Base-by-base conservation (phyloP, 2,797 vertebrate species). In the Enteromius anoplus region DNA sequence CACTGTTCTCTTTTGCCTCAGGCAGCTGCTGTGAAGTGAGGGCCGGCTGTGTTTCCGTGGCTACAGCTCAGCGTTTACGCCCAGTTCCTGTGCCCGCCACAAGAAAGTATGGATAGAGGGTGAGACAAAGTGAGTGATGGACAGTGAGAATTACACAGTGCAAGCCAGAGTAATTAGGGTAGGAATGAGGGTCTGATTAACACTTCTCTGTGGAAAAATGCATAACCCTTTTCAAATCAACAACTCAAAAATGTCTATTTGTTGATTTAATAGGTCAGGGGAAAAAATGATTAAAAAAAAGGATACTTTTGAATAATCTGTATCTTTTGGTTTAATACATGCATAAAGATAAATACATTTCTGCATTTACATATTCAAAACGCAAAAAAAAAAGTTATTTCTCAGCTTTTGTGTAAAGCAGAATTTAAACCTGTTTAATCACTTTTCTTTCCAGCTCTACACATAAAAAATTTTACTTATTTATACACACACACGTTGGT, bases 1-100 rank as follows among this genome's bases (percentile, higher is more conserved):
- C 86, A 83, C 75, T 79, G 62, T 64, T 69, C 71, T 82, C 68
- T 49, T 75, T 60, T 51, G 79, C 88, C 91, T 88, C 87, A 84
- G 76, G 76, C 85, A 87, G 87, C 87, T 90, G 93, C 92, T 93
- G 91, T 92, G 88, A 92, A 89, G 89, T 91, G 90, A 87, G 85
- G 90, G 82, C 88, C 90, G 88, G 80, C 88, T 84, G 78, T 37
- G 88, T 89, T 92, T 93, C 89, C 87, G 81, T 90, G 90, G 89
- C 80, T 73, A 89, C 88, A 78, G 84, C 85, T 81, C 84, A 85
- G 81, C 11, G 90, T 90, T 90, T 60, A 84, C 88, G 89, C 89
- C 91, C 90, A 88, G 90, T 92, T 94, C 91, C 92, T 92, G 86
- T 84, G 37, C 76, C 80, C 86, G 86, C 92, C 92, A 92, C 93